Conservation (phyloP, 2,797 vertebrate genomes). For the Rhinophrynus dorsalis region DNA sequence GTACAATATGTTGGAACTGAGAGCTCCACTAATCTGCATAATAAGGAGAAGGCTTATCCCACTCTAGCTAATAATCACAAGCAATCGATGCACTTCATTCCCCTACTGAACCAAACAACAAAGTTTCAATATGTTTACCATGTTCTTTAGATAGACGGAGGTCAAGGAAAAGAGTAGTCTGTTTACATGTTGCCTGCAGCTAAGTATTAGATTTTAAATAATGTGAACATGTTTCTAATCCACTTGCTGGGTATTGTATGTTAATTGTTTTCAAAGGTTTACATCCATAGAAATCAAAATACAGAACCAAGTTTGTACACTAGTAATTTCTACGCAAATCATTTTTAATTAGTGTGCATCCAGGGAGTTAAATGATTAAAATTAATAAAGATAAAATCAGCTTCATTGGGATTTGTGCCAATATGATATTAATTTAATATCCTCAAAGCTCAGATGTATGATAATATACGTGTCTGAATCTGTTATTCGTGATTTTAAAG, state of each 20-base stretch:
- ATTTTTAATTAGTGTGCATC: constrained; percentile 4
- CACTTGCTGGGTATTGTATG: constrained; percentile 63
- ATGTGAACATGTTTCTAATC: constrained; percentile 73
- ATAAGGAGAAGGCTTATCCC: constrained; percentile 99
- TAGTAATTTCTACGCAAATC: neutral
- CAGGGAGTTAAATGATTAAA: neutral
- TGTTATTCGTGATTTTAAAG: no score
- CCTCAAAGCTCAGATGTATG: no score
- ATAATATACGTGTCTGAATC: no score
- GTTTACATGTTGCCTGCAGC: constrained; percentile 76
- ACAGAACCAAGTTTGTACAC: neutral
- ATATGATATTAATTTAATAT: constrained; percentile 15
- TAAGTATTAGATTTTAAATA: constrained; percentile 69
- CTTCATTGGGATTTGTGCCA: constrained; percentile 1
- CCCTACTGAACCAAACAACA: constrained; percentile 80
- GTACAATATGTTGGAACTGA: constrained; percentile 98
- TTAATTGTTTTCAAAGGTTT: constrained; percentile 57
- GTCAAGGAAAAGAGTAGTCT: constrained; percentile 78
- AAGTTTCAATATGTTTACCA: constrained; percentile 79
- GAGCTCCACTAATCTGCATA: constrained; percentile 99
- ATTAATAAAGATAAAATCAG: constrained; percentile 22
- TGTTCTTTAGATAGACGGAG: constrained; percentile 71
- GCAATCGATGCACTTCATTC: constrained; percentile 98
- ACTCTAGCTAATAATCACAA: constrained; percentile 98
- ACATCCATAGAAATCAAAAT: neutral